A percentile compares a stretch with the other conserved stretches of the same genome.
Evolutionary conservation across 2,113 vertebrate genomes (phyloP).

Genomic region (Malurus alboscapulatus): DNA sequence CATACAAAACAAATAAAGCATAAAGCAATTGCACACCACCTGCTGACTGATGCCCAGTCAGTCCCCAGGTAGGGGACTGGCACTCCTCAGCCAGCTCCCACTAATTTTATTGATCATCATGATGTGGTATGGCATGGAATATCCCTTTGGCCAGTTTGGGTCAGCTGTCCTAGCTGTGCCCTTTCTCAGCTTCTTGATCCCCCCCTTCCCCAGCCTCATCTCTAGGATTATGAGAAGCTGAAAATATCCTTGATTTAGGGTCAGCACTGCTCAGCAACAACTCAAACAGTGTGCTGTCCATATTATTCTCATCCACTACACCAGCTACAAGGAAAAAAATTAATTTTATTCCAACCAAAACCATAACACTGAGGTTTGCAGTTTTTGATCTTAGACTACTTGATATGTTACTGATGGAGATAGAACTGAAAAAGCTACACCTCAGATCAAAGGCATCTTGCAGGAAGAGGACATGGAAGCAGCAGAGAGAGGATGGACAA

Average conservation of each 20-base stretch:
- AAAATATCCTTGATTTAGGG: background rate
- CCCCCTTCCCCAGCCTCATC: accelerated
- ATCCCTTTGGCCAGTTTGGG: background rate
- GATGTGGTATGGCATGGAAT: background rate
- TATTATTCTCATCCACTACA: background rate
- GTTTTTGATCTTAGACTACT: background rate
- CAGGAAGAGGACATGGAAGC: background rate
- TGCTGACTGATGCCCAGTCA: accelerated
- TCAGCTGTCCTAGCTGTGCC: background rate
- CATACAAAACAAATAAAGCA: background rate
- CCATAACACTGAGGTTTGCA: background rate
- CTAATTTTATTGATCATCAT: background rate
- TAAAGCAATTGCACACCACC: background rate
- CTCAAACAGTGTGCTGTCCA: background rate
- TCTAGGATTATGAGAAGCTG: background rate
- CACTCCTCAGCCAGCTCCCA: background rate
- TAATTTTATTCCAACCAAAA: background rate
- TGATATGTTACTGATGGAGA: background rate
- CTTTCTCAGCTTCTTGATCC: background rate
- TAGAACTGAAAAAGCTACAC: background rate
- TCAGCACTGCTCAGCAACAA: background rate
- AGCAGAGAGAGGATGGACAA: background rate
- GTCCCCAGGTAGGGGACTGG: background rate
- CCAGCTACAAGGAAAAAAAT: background rate
- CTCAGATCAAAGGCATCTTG: background rate